Percentiles rank a stretch among this genome's conserved stretches.
Conservation (phyloP, 2,113 vertebrate species). For the Heliornis fulica region DNA sequence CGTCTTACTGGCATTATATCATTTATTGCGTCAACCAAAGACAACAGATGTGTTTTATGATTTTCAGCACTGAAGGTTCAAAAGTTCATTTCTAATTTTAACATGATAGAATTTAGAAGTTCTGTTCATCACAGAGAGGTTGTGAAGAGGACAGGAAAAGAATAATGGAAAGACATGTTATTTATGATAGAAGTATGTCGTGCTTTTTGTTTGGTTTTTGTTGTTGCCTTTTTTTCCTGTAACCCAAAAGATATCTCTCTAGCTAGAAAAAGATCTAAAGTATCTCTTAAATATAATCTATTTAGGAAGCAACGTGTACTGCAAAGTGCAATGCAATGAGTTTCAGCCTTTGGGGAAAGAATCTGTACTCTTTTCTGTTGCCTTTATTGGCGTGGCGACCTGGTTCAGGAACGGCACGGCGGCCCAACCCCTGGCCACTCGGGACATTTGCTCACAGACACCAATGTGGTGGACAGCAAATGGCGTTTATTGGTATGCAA, state of each 20-base stretch:
- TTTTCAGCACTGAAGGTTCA: neutral
- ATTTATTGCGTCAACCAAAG: neutral
- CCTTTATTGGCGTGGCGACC: too few species aligned
- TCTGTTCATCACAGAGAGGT: neutral
- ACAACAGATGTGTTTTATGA: neutral
- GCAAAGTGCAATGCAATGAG: neutral
- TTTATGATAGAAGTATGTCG: neutral
- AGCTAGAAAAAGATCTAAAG: neutral
- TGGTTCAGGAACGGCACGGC: too few species aligned
- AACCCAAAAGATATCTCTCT: neutral
- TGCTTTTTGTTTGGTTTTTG: neutral
- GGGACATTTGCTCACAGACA: too few species aligned
- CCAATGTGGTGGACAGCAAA: too few species aligned
- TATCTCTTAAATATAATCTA: neutral
- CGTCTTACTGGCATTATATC: neutral
- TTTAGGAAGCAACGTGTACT: neutral
- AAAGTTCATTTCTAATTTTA: constrained; percentile 12
- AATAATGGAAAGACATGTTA: neutral
- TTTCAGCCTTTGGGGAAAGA: neutral
- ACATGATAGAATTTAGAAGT: neutral
- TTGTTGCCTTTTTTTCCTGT: neutral
- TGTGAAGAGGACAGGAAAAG: neutral
- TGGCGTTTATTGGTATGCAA: too few species aligned
- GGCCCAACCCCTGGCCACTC: too few species aligned
- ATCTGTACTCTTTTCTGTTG: too few species aligned